Evolutionary conservation across 2,888 invertebrate species (phyloP).

Genomic region (Dyspetes luteomarginatus): DNA sequence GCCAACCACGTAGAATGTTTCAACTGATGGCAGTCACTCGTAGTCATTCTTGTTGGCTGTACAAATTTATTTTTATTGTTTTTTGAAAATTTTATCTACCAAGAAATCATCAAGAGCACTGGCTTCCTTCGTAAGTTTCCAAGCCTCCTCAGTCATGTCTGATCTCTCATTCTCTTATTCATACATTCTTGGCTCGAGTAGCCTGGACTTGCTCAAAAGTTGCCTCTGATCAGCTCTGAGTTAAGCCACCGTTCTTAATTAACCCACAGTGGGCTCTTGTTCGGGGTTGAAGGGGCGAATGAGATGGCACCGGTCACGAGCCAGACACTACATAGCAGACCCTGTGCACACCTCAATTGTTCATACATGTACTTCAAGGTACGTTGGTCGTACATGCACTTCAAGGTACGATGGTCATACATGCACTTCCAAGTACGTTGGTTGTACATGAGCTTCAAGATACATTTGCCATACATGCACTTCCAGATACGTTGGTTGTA

Average conservation of each 20-base stretch:
- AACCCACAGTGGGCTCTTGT: slow-evolving; percentile 71
- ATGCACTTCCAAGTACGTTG: background rate
- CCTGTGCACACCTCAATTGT: slow-evolving; percentile 14
- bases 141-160: background rate
- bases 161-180: slow-evolving; percentile 30
- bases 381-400: no score
- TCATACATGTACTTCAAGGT: slow-evolving; percentile 25
- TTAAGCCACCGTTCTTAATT: slow-evolving; percentile 78
- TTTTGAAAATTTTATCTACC: no score
- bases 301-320: slow-evolving; percentile 40
- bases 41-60: no score
- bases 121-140: no score
- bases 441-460: no score
- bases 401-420: no score
- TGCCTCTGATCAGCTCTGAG: slow-evolving; percentile 69
- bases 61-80: no score
- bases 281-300: slow-evolving; percentile 8
- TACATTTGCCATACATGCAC: no score
- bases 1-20: slow-evolving; percentile 3
- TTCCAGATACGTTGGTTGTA: no score
- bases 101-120: no score
- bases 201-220: slow-evolving; percentile 35
- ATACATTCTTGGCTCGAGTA: slow-evolving; percentile 42
- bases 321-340: background rate
- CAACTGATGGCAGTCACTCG: background rate